Percentiles rank a stretch among this genome's conserved stretches.
phyloP scores from a whole-genome alignment of 2,113 vertebrate genomes.

The Silurus meridionalis region DNA sequence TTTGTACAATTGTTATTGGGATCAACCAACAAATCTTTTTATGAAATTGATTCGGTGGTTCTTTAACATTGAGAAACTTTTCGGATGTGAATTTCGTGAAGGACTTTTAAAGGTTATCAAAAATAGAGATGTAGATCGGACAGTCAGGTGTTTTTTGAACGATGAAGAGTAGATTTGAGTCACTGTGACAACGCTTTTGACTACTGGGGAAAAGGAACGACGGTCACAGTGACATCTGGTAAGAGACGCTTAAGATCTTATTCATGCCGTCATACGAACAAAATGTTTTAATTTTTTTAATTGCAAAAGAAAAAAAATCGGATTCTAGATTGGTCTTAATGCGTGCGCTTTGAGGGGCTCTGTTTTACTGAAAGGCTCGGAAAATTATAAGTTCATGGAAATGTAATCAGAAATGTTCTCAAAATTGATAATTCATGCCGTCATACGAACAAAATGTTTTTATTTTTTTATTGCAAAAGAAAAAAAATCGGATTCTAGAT shows the following conservation, averaged over 20 bases:
- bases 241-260: background rate
- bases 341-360: background rate
- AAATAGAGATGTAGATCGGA: background rate
- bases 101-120: background rate
- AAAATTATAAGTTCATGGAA: background rate
- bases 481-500: background rate
- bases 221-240: conserved; percentile 38
- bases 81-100: background rate
- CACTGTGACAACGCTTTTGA: conserved; percentile 33
- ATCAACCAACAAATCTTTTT: background rate
- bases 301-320: background rate
- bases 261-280: background rate
- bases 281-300: background rate
- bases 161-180: background rate
- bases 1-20: background rate
- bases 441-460: background rate
- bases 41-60: background rate
- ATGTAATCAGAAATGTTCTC: background rate
- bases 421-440: background rate
- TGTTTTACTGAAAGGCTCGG: background rate
- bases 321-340: background rate
- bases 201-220: conserved; percentile 54
- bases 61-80: background rate
- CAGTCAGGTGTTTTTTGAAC: conserved; percentile 23
- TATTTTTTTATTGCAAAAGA: background rate